Evolutionary conservation across 1,140 invertebrate genomes (phyloP).

Genomic region (Saccostrea cuccullata): DNA sequence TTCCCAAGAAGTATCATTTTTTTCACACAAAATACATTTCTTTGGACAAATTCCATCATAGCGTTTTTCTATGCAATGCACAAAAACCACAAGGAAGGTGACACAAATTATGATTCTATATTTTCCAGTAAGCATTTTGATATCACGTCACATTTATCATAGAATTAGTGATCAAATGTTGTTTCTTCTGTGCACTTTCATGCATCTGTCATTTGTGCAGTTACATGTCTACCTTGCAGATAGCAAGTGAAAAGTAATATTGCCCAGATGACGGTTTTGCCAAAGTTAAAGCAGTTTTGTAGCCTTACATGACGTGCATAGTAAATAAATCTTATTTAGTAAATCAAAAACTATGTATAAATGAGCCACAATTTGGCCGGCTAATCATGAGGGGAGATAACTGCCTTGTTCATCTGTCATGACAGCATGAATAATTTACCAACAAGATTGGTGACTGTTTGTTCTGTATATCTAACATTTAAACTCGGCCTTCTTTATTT

Average conservation of each 20-base stretch:
- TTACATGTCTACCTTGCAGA: not conserved
- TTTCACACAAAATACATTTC: constrained; percentile 26
- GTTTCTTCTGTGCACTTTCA: not conserved
- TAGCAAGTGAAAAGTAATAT: constrained; percentile 28
- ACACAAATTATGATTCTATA: not conserved
- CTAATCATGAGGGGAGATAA: constrained; percentile 28
- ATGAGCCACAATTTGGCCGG: not conserved
- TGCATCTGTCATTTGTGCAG: constrained; percentile 4
- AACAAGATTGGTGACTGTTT: constrained; percentile 19
- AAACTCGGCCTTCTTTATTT: not conserved
- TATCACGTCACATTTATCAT: not conserved
- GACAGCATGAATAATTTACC: constrained; percentile 20
- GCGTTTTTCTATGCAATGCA: not conserved
- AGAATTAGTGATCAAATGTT: not conserved
- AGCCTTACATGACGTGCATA: constrained; percentile 2
- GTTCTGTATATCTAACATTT: not conserved
- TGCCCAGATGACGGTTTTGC: not conserved
- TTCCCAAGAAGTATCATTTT: constrained; percentile 35
- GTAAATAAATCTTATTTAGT: not conserved
- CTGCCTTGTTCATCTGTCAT: constrained; percentile 11
- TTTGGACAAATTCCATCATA: not conserved
- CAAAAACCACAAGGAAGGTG: not conserved
- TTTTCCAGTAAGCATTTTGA: not conserved
- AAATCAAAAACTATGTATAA: not conserved
- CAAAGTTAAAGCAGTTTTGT: not conserved